A percentile compares a stretch with the other conserved stretches of the same genome.
phyloP scores from a whole-genome alignment of 92 coral and sea anemone species.

The Palythoa caribaeorum region DNA sequence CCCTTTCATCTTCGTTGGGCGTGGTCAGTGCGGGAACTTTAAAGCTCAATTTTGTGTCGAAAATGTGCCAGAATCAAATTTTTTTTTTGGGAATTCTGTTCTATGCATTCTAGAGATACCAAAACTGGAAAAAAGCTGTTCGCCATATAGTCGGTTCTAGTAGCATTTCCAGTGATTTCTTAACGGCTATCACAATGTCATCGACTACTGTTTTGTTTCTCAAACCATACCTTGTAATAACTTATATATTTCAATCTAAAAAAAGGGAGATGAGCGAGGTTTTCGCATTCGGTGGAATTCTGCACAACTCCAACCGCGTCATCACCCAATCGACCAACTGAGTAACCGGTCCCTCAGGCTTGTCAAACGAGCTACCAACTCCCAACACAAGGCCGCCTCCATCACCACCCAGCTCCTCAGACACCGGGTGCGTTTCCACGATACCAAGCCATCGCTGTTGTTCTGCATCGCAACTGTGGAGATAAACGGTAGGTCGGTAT shows the following conservation, averaged over 20 bases:
- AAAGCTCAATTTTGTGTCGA: too few relatives aligned
- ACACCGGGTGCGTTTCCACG: slow-evolving; percentile 9
- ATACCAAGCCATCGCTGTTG: slow-evolving; percentile 11
- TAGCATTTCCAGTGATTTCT: too few relatives aligned
- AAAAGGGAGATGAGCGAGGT: neutral
- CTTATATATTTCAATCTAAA: neutral
- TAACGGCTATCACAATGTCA: too few relatives aligned
- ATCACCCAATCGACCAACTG: neutral
- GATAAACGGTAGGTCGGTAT: too few relatives aligned
- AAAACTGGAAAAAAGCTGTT: too few relatives aligned
- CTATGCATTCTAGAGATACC: too few relatives aligned
- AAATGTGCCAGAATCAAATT: too few relatives aligned
- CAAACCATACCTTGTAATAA: neutral
- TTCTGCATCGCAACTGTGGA: neutral
- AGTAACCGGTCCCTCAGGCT: neutral
- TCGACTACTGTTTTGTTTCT: neutral
- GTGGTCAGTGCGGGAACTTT: too few relatives aligned
- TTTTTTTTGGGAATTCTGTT: too few relatives aligned
- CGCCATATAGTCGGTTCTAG: too few relatives aligned
- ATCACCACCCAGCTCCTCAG: neutral
- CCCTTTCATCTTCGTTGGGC: too few relatives aligned
- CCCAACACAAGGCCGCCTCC: slow-evolving; percentile 21
- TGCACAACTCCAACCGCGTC: neutral
- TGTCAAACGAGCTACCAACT: neutral
- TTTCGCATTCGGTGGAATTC: neutral